Base-by-base conservation (phyloP, 2,888 invertebrate species). In the Xestia xanthographa region DNA sequence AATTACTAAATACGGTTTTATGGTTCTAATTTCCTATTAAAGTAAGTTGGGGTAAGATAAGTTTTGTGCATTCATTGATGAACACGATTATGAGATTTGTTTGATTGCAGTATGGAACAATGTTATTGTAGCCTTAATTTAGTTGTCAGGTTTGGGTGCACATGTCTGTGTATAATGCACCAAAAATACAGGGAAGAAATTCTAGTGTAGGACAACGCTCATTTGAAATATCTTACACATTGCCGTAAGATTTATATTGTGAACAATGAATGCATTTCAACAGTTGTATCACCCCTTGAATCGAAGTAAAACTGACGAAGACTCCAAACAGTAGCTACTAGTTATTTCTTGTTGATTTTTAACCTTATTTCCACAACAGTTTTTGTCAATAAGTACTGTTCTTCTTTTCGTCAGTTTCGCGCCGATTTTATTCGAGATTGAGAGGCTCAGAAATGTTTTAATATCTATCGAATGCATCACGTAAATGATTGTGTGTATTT, bases 401-500 rank as follows among this genome's bases (percentile, higher is more conserved):
- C 14, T 41, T 17, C 1, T 53, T 14, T 66, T 56, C n/a, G 56
- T 80, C 65, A 80, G 84, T 72, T 50, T 82, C 62, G 50, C 56
- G 48, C 48, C 22, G 17, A n/a, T 29, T 43, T 29, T 11, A 20
- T 41, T 67, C 38, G 56, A 69, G 63, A 65, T 83, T 66, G 68
- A 34, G 65, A 66, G 72, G 69, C 72, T 76, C 29, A 41, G 17
- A 67, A 72, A 60, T 74, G 43, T 73, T 66, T 66, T 11, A 53
- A 58, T 50, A 58, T 41, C 34, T 63, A 50, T 79, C 9, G 34
- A 69, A 69, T 63, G 48, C 72, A 76, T 76, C 72, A 69, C 62
- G 38, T 80, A 69, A 84, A 80, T 72, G 58, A 45, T 70, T 67
- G 72, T 72, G 38, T 56, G 63, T 84, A 70, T 72, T 38, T 73